A percentile compares a stretch with the other conserved stretches of the same genome.
phyloP scores from a whole-genome alignment of 1,140 invertebrate species.

The Pachyrhynchus sulphureomaculatus region DNA sequence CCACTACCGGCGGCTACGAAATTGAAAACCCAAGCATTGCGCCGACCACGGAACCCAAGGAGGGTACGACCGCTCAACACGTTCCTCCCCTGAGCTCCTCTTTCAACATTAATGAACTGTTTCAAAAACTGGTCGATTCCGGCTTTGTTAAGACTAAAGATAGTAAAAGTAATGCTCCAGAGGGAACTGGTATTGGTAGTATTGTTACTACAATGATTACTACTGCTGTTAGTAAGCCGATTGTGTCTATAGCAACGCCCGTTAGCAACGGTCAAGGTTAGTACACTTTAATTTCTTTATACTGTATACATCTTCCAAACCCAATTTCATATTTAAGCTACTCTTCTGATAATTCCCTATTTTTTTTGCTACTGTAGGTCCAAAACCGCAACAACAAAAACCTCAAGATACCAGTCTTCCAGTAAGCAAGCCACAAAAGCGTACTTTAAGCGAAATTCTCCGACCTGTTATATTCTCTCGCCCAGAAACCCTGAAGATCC shows the following conservation, averaged over 20 bases:
- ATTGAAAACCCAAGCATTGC: constrained; percentile 49
- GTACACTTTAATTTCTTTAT: no score
- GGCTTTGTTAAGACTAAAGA: constrained; percentile 70
- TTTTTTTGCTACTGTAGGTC: no score
- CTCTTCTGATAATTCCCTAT: no score
- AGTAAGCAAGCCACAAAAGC: constrained; percentile 22
- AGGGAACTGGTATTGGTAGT: background rate
- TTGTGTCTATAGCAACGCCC: background rate
- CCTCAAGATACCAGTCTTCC: constrained; percentile 1
- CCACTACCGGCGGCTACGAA: constrained; percentile 58
- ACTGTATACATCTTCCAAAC: no score
- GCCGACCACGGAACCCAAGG: constrained; percentile 43
- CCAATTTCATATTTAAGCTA: no score
- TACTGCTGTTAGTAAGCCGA: background rate
- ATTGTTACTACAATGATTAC: background rate
- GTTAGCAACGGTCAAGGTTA: background rate
- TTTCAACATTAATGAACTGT: constrained; percentile 75
- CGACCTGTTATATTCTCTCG: constrained; percentile 65
- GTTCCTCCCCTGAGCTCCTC: constrained; percentile 34
- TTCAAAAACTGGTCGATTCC: constrained; percentile 78
- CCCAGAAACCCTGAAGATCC: constrained; percentile 74
- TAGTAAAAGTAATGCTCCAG: constrained; percentile 1
- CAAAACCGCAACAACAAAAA: constrained; percentile 52
- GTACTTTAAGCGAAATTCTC: constrained; percentile 46
- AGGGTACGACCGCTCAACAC: constrained; percentile 24